These are phyloP conservation scores for Microcebus lehilahytsara DNA, from an alignment of 2,113 vertebrate genomes.

Conservation along the genomic window DNA sequence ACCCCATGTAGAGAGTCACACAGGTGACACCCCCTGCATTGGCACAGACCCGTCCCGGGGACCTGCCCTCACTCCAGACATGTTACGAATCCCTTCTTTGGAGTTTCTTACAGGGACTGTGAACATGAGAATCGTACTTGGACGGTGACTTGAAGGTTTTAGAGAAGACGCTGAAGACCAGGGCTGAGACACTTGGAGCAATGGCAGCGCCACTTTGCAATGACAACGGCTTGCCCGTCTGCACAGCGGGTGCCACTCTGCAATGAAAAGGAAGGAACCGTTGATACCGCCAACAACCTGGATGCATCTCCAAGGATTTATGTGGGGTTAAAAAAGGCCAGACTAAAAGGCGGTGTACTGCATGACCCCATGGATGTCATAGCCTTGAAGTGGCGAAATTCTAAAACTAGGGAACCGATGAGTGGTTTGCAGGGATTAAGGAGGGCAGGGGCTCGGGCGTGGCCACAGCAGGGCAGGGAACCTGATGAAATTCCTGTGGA, in stretches of 20 bases:
- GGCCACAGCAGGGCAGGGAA: accelerated
- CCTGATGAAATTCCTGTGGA: accelerated
- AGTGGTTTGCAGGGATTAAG: neutral
- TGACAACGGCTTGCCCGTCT: accelerated
- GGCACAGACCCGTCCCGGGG: neutral
- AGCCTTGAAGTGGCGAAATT: neutral
- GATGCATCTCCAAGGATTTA: too few species aligned
- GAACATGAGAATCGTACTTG: accelerated
- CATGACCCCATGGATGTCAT: accelerated
- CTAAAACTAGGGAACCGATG: neutral
- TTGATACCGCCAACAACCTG: accelerated
- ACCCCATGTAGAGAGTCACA: neutral
- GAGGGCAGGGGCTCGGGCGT: accelerated
- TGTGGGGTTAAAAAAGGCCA: accelerated
- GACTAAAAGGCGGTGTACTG: accelerated
- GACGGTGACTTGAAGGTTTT: neutral
- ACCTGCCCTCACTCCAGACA: accelerated
- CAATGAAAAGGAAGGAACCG: accelerated
- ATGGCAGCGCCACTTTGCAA: too few species aligned
- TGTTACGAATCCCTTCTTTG: neutral
- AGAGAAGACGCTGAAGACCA: neutral
- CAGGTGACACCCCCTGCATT: accelerated
- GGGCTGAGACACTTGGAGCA: neutral
- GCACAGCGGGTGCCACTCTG: accelerated
- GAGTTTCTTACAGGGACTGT: neutral